Evolutionary conservation across 2,888 invertebrate species (phyloP), one percentile per base, ranked within the genome.

Genomic region (Callimorpha dominula): DNA sequence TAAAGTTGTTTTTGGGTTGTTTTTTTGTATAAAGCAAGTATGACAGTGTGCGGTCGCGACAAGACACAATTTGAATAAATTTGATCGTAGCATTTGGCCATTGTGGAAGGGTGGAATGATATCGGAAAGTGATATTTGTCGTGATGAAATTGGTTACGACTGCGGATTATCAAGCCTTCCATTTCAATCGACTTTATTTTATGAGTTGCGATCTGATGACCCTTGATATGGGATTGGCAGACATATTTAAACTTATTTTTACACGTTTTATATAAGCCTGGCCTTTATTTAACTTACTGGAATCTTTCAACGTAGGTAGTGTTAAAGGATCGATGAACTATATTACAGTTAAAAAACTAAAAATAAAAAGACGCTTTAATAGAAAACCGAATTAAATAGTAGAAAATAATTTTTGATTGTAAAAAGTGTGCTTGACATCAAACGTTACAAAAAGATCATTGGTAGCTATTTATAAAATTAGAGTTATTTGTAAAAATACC

Each of bases 11-110:
- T 89, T 90, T 87, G 9, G 64, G 1, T 40, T 78, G 81, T 60
- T 5, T 9, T n/a, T 17, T 17, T 42, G 57, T 80, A 73, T 84
- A 90, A 91, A 90, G 88, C 93, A 94, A 92, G 92, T 93, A 92
- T 84, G 89, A 91, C 89, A 87, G 82, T 85, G 75, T 87, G 89
- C 83, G 90, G 92, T 87, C 90, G 91, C 90, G 92, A 94, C 93
- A 94, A 82, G 90, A 87, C 81, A 88, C 94, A 95, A 94, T 96
- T 95, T 96, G 95, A 95, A 96, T 95, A 95, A 91, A 95, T 95
- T 96, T 93, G 93, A 95, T 93, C 89, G 90, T 83, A 86, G 78
- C 82, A 71, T 76, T 86, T 83, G 77, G 65, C 80, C 83, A 78
- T 85, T 78, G 89, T 87, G 89, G 90, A 88, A 88, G 91, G 92